Base-by-base conservation (phyloP, 2,113 vertebrate genomes). In the Xyliphius kryptos region DNA sequence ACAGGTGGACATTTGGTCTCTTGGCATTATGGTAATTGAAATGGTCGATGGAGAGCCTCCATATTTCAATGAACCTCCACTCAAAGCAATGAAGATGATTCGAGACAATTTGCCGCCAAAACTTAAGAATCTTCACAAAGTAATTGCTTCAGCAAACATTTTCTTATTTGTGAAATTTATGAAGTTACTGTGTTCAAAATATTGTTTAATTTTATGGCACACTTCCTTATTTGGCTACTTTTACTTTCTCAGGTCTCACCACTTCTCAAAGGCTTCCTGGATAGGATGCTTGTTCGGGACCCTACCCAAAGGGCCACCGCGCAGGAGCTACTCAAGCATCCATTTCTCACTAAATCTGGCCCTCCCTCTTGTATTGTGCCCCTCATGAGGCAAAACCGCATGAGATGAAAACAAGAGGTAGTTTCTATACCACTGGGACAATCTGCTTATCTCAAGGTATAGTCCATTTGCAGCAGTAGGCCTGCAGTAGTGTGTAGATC, bases 11-110 rank as follows among this genome's bases (percentile, higher is more conserved):
- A 93, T 97, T 80, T 97, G 95, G 95, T 98, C 95, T 0, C 80
- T 97, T 72, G 95, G 94, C 0, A 90, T 97, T 67, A 98, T 98
- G 94, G 94, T 97, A 19, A 97, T 98, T 0, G 95, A 98, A 82
- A 98, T 97, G 95, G 94, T 98, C 4, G 95, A 97, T 0, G 95
- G 95, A 20, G 95, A 98, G 9, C 94, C 94, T 0, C 95, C 95
- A 0, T 96, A 97, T 63, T 97, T 98, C 74, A 98, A 98, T 0
- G 95, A 97, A 76, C 93, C 95, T 0, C 95, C 94, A 0, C 83
- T 97, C 7, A 96, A 97, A 77, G 94, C 94, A 48, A 98, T 98
- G 94, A 97, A 97, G 73, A 97, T 96, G 92, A 98, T 98, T 62
- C 88, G 95, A 6, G 94, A 98, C 86, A 98, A 96, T 70, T 79